These are phyloP conservation scores for Oceanodroma leucorhoa DNA, from an alignment of 2,797 vertebrate genomes.

Conservation along the genomic window DNA sequence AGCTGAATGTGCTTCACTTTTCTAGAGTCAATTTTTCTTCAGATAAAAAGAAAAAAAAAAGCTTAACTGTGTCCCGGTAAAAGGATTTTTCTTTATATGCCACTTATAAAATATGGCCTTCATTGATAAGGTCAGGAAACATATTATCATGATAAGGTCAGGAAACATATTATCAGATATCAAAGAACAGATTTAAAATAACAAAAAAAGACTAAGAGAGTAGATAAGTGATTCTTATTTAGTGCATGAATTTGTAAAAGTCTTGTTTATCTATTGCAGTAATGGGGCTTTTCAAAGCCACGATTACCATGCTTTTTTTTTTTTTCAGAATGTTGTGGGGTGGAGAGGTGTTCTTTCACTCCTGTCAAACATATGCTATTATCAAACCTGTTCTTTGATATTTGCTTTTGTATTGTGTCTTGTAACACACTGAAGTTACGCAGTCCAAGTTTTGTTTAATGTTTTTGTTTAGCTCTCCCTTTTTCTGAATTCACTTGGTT, in stretches of 20 bases:
- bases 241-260: background rate
- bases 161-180: background rate
- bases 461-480: background rate
- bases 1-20: background rate
- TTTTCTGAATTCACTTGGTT: background rate
- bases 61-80: background rate
- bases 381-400: background rate
- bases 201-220: background rate
- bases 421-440: background rate
- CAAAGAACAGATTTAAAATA: background rate
- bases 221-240: background rate
- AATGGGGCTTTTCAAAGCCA: background rate
- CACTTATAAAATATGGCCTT: background rate
- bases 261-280: background rate
- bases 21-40: background rate
- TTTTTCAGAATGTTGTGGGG: rapidly evolving
- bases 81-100: background rate
- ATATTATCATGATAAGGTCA: background rate
- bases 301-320: background rate
- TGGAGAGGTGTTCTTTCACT: background rate
- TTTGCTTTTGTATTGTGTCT: background rate
- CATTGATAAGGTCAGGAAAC: background rate
- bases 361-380: background rate
- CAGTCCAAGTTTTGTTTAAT: background rate
- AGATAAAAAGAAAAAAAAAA: background rate